Evolutionary conservation across 1,140 invertebrate genomes (phyloP).

Genomic region (Linepithema humile): DNA sequence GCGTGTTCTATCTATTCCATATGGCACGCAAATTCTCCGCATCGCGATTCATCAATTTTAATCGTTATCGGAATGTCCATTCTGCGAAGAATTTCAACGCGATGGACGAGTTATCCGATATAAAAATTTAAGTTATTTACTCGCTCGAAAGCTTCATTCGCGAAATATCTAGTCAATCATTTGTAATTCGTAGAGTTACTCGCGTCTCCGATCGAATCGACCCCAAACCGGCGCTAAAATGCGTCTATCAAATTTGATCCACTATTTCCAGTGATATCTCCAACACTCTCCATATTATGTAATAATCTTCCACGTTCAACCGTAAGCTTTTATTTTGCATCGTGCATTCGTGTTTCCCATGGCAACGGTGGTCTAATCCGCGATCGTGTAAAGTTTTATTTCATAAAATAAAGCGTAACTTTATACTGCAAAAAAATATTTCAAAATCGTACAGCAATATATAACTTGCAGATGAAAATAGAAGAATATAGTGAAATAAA

Average conservation of each 20-base stretch:
- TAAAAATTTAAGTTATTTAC: no score
- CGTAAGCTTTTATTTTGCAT: background rate
- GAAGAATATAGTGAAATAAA: no score
- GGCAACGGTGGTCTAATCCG: background rate
- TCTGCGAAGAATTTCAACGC: conserved; percentile 8
- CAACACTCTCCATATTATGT: background rate
- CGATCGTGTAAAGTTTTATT: background rate
- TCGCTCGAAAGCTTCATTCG: background rate
- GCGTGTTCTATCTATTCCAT: background rate
- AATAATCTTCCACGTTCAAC: background rate
- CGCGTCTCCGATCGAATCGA: background rate
- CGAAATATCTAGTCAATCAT: background rate
- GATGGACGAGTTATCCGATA: no score
- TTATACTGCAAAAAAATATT: no score
- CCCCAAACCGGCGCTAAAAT: background rate
- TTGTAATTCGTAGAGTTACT: background rate
- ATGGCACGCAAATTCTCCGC: background rate
- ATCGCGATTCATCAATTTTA: background rate
- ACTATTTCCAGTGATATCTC: background rate
- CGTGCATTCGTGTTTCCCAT: no score
- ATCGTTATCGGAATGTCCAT: conserved; percentile 2
- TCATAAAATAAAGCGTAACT: background rate
- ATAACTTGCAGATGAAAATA: no score
- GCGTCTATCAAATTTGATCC: background rate
- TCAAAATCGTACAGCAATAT: no score